These are phyloP conservation scores for Pantala flavescens DNA, from an alignment of 1,140 invertebrate genomes.

Conservation along the genomic window DNA sequence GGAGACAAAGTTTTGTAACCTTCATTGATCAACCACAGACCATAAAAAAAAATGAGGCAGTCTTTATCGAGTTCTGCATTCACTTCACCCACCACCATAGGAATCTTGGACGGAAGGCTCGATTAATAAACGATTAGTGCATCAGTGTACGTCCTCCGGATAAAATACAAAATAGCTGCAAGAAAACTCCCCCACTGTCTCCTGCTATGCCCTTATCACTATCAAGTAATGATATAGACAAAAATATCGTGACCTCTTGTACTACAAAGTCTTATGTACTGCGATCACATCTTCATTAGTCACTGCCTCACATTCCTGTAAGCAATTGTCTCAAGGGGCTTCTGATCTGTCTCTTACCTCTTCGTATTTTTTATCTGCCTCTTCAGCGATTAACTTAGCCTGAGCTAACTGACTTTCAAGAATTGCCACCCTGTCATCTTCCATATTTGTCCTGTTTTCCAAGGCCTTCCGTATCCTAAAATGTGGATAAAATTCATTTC, in stretches of 20 bases:
- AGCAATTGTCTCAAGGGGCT: not conserved
- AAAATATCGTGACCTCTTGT: too few relatives aligned
- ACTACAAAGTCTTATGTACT: too few relatives aligned
- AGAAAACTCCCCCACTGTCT: too few relatives aligned
- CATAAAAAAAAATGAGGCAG: not conserved
- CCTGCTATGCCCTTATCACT: too few relatives aligned
- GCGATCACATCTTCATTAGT: too few relatives aligned
- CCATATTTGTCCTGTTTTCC: slow-evolving; percentile 97
- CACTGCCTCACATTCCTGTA: not conserved
- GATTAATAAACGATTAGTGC: not conserved
- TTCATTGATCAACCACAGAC: not conserved
- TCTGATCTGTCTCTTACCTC: slow-evolving; percentile 54
- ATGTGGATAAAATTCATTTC: slow-evolving; percentile 3
- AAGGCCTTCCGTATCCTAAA: slow-evolving; percentile 95
- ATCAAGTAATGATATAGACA: too few relatives aligned
- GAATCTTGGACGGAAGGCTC: not conserved
- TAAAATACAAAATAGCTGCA: not conserved
- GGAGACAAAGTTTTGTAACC: slow-evolving; percentile 11
- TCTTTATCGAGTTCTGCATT: not conserved
- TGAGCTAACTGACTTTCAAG: slow-evolving; percentile 91
- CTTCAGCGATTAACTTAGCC: slow-evolving; percentile 94
- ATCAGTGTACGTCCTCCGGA: not conserved
- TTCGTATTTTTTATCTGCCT: slow-evolving; percentile 99
- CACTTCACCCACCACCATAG: not conserved
- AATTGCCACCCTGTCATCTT: slow-evolving; percentile 90